Evolutionary conservation across 2,113 vertebrate genomes (phyloP), one percentile per base, ranked within the genome.

Genomic region (Eptesicus fuscus): DNA sequence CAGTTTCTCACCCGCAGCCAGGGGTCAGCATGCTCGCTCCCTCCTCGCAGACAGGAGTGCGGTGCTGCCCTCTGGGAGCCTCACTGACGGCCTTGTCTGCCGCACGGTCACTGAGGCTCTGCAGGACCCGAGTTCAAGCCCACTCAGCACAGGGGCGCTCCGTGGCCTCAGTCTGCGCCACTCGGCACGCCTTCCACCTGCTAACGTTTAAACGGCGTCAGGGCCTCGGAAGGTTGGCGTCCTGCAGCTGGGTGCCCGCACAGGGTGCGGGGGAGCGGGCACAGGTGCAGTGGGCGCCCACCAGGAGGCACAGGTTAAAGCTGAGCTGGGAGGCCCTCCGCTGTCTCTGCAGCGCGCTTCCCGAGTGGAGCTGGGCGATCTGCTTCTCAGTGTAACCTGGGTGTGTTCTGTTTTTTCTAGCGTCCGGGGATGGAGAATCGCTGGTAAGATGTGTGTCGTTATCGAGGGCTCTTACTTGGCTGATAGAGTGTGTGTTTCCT

Each of bases 391-490:
- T 11, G 63, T 95, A 78, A 96, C n/a, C 0, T 7, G 18, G 22
- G 10, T 32, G 1, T 61, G 47, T 93, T 91, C 61, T 90, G 0
- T 93, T 84, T 95, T 69, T 98, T 96, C 11, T 87, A 99, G 99
- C 98, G 6, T 98, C 98, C 71, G 99, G 98, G 91, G 99, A 99
- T 89, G 99, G 98, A 96, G 99, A 99, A 79, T 98, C 98, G 17
- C 91, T 99, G 99, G 99, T 99, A 98, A 99, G 99, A 97, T 91
- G 59, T 11, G 4, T 59, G 40, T 79, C 16, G 7, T 32, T 32
- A 0, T 22, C 9, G 5, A 12, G 14, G 23, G 18, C 22, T 32
- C 4, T 61, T 17, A 1, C 8, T 40, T 40, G 69, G 37, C 30
- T 30, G 5, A 17, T 32, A 5, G 22, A 25, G 12, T 40, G 51